Percentiles rank a stretch among this genome's conserved stretches.
These are phyloP conservation scores for Hymenopus coronatus DNA, from an alignment of 2,888 invertebrate genomes.

Conservation along the genomic window DNA sequence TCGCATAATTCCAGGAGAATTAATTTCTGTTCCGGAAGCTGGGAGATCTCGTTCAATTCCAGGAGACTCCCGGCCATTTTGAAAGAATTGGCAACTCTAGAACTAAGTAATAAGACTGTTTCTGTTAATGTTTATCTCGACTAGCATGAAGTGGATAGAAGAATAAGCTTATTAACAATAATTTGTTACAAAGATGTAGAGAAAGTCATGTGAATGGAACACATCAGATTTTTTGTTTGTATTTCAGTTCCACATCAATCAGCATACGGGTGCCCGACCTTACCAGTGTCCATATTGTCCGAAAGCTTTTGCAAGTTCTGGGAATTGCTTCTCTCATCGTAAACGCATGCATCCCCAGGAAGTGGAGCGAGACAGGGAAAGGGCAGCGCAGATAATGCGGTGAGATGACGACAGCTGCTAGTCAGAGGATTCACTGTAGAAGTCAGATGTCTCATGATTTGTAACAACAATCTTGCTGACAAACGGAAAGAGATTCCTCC, in stretches of 20 bases:
- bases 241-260: constrained; percentile 68
- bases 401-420: constrained; percentile 41
- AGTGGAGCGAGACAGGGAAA: constrained; percentile 55
- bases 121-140: too few species aligned
- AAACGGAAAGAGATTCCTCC: neutral
- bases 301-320: constrained; percentile 68
- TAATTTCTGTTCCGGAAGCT: too few species aligned
- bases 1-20: too few species aligned
- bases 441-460: neutral
- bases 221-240: too few species aligned
- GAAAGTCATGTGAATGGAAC: too few species aligned
- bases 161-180: too few species aligned
- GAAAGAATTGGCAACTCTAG: too few species aligned
- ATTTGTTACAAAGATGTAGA: too few species aligned
- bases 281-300: constrained; percentile 73
- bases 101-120: too few species aligned
- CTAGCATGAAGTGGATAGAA: too few species aligned
- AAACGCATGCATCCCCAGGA: constrained; percentile 68
- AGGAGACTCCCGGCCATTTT: too few species aligned
- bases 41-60: too few species aligned
- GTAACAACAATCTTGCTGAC: neutral
- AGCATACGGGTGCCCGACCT: constrained; percentile 70
- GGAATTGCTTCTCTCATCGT: constrained; percentile 70
- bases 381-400: constrained; percentile 56
- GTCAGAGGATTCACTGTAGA: neutral